These are phyloP conservation scores for Esox masquinongy DNA, from an alignment of 2,797 vertebrate species.

Conservation along the genomic window DNA sequence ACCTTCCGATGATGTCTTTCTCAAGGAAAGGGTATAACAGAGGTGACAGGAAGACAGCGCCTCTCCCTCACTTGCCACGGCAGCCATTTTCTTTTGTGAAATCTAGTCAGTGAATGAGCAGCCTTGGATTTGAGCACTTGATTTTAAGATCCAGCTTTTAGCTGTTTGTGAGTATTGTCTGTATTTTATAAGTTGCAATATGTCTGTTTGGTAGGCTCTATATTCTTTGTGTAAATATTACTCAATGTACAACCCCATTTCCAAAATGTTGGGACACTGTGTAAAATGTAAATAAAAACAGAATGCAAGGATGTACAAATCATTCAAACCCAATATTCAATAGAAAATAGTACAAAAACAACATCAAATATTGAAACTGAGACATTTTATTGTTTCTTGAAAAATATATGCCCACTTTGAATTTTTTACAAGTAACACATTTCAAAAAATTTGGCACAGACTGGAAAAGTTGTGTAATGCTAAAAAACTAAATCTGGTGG, in stretches of 20 bases:
- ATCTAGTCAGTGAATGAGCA: slow-evolving; percentile 14
- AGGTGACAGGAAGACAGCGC: not conserved
- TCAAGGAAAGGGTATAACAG: not conserved
- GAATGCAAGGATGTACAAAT: no score
- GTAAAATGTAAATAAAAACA: no score
- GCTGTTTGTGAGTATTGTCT: not conserved
- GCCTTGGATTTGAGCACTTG: slow-evolving; percentile 27
- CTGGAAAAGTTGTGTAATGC: no score
- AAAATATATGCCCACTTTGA: no score
- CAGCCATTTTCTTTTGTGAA: slow-evolving; percentile 48
- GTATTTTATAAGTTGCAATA: not conserved
- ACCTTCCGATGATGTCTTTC: not conserved
- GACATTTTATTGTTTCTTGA: no score
- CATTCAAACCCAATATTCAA: no score
- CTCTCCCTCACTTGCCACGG: slow-evolving; percentile 25
- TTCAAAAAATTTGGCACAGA: no score
- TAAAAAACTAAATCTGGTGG: no score
- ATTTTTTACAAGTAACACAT: no score
- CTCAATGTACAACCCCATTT: not conserved
- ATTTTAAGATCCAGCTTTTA: slow-evolving; percentile 28
- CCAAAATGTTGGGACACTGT: no score
- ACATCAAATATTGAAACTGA: no score
- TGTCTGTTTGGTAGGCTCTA: not conserved
- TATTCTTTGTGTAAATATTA: not conserved
- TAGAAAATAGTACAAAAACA: no score